A percentile compares a stretch with the other conserved stretches of the same genome.
Conservation (phyloP, 2,888 invertebrate genomes). For the Adela reaumurella region DNA sequence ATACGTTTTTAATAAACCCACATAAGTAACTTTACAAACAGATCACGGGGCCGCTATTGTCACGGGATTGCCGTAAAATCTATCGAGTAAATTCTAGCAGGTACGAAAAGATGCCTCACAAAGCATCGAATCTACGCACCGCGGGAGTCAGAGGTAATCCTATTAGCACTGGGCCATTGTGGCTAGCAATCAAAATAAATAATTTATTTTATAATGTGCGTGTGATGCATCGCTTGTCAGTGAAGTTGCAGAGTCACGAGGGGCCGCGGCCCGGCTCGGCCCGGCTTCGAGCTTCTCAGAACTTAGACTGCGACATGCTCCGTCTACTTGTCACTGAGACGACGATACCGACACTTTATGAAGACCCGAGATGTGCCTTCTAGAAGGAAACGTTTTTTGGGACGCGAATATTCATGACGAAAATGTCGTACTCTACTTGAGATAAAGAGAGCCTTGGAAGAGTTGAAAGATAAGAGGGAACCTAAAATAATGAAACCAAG, state of each 20-base stretch:
- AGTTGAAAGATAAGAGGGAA: too few species aligned
- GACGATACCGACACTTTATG: too few species aligned
- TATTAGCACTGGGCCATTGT: conserved; percentile 25
- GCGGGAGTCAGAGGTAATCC: conserved; percentile 26
- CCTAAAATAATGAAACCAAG: too few species aligned
- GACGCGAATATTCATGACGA: too few species aligned
- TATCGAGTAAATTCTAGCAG: background rate
- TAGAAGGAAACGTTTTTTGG: too few species aligned
- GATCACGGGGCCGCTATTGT: background rate
- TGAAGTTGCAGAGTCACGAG: background rate
- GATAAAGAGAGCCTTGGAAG: too few species aligned
- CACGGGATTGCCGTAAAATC: background rate
- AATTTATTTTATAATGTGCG: background rate
- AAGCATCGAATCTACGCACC: conserved; percentile 35
- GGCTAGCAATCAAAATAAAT: background rate
- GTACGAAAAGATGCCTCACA: background rate
- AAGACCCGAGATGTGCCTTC: too few species aligned
- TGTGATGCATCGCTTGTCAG: background rate
- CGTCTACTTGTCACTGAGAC: too few species aligned
- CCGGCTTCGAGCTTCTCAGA: too few species aligned
- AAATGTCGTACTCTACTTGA: too few species aligned
- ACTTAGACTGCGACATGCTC: too few species aligned
- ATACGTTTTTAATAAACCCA: background rate
- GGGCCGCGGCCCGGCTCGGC: background rate
- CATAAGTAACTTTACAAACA: background rate